These are phyloP conservation scores for Chrysaora quinquecirrha DNA, from an alignment of 30 jellyfish, hydroid and myxozoan species.

Conservation along the genomic window DNA sequence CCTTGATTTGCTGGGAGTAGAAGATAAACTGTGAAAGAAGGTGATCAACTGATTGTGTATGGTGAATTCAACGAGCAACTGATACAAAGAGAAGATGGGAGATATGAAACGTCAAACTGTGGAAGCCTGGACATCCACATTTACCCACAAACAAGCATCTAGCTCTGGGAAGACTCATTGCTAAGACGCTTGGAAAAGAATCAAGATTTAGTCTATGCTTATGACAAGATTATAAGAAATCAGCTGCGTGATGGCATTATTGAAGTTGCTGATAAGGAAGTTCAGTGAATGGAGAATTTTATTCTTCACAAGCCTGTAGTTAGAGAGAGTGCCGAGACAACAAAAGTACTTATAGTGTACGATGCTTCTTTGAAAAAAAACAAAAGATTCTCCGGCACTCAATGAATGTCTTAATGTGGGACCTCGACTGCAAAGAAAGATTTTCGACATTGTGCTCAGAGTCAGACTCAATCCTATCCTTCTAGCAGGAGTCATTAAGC, in stretches of 20 bases:
- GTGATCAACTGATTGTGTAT: background rate
- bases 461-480: background rate
- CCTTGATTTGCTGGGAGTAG: conserved; percentile 18
- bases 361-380: background rate
- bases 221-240: conserved; percentile 20
- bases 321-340: conserved; percentile 18
- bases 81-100: no score
- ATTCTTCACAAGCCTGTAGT: conserved; percentile 24
- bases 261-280: conserved; percentile 2
- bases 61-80: no score
- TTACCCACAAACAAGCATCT: conserved; percentile 2
- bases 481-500: background rate
- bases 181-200: conserved; percentile 3
- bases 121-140: no score
- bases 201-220: conserved; percentile 15
- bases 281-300: background rate
- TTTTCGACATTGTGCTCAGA: background rate
- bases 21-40: background rate
- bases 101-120: background rate
- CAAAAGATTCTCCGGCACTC: background rate
- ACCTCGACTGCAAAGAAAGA: background rate
- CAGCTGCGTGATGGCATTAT: conserved; percentile 30
- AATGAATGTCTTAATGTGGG: background rate
- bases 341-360: no score
- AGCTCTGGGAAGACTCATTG: conserved; percentile 10